Percentiles rank a stretch among this genome's conserved stretches.
Conservation (phyloP, 2,888 invertebrate species). For the Gymnocheta viridis region DNA sequence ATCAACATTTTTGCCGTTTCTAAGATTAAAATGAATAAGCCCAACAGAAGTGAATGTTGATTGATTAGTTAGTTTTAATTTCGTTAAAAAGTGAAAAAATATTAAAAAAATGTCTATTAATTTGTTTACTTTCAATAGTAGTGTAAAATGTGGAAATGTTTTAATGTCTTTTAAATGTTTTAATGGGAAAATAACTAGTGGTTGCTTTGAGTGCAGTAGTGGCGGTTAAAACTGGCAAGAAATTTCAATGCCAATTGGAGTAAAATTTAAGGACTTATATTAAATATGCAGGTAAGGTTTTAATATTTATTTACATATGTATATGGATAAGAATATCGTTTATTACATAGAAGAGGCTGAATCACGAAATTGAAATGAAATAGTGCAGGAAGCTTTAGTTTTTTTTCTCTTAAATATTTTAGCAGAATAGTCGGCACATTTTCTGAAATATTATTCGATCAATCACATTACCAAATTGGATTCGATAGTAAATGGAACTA, state of each 20-base stretch:
- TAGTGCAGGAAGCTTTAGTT: too few relatives aligned
- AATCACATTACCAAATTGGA: too few relatives aligned
- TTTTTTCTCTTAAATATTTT: too few relatives aligned
- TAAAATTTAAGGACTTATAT: not conserved
- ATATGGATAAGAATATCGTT: too few relatives aligned
- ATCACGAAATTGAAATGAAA: too few relatives aligned
- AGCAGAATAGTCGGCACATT: too few relatives aligned
- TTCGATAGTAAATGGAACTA: too few relatives aligned
- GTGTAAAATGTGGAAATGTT: not conserved
- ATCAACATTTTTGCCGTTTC: not conserved
- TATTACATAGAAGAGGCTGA: too few relatives aligned
- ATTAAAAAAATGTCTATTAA: not conserved
- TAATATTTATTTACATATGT: too few relatives aligned
- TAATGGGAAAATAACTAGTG: not conserved
- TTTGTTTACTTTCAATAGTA: not conserved
- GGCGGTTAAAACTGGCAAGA: not conserved
- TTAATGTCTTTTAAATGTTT: not conserved
- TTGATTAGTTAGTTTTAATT: not conserved
- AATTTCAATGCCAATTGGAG: not conserved
- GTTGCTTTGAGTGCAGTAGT: not conserved
- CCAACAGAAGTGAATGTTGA: too few relatives aligned
- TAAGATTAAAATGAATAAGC: not conserved
- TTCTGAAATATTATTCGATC: too few relatives aligned
- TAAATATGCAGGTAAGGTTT: not conserved
- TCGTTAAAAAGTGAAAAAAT: not conserved